phyloP scores from a whole-genome alignment of 2,888 invertebrate species.

The Chironomus riparius region DNA sequence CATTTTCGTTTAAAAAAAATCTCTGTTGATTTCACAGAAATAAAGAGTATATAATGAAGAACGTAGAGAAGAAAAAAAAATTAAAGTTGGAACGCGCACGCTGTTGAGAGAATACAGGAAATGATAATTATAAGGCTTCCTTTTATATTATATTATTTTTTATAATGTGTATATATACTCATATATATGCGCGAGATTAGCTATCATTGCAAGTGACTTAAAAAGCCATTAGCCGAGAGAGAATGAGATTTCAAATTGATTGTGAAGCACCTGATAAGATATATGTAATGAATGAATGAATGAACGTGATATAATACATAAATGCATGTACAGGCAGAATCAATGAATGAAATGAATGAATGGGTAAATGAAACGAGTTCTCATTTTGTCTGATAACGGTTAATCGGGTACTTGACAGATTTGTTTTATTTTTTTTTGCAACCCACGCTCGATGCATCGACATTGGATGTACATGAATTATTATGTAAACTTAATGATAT shows the following conservation, averaged over 20 bases:
- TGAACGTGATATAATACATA: not conserved
- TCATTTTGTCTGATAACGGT: not conserved
- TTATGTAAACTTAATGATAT: no score
- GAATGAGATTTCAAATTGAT: constrained; percentile 5
- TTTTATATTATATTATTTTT: not conserved
- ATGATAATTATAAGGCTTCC: constrained; percentile 25
- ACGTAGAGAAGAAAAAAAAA: not conserved
- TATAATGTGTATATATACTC: no score
- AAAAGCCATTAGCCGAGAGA: constrained; percentile 10
- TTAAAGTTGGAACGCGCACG: not conserved
- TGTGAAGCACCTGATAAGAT: constrained; percentile 1
- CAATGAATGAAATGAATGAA: constrained; percentile 3
- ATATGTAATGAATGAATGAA: constrained; percentile 4
- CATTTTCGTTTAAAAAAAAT: constrained; percentile 26
- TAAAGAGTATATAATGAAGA: not conserved
- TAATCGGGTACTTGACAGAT: not conserved
- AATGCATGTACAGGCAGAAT: not conserved
- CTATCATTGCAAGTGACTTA: constrained; percentile 9
- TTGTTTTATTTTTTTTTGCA: not conserved
- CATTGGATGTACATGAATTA: no score
- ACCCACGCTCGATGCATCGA: constrained; percentile 9
- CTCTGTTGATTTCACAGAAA: constrained; percentile 21
- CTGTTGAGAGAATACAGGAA: constrained; percentile 22
- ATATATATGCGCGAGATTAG: not conserved
- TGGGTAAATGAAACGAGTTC: not conserved